Evolutionary conservation across 2,113 vertebrate species (phyloP).

Genomic region (Machaerirhynchus nigripectus): DNA sequence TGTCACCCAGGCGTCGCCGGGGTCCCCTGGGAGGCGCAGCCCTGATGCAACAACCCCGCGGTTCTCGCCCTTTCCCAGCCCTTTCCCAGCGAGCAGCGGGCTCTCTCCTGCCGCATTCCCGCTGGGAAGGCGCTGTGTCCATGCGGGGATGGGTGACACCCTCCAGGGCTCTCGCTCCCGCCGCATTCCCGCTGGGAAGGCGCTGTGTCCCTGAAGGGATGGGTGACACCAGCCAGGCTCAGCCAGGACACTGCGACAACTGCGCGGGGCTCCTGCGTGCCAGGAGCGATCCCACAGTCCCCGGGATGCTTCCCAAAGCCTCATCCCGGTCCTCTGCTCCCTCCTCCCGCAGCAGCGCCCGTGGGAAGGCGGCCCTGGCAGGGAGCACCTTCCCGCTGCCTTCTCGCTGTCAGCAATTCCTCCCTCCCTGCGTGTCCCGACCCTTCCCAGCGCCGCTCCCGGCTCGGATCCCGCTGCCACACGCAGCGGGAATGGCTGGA

Average conservation of each 20-base stretch:
- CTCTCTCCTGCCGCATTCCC: rapidly evolving
- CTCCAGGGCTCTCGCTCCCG: neutral
- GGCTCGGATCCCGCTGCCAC: neutral
- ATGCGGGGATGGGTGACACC: neutral
- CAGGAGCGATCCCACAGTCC: neutral
- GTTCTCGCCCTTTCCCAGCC: neutral
- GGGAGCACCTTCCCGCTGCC: neutral
- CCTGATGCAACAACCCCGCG: neutral
- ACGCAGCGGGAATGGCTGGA: neutral
- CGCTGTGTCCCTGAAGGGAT: neutral
- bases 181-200: rapidly evolving
- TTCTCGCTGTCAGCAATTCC: neutral
- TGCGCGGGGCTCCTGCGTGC: neutral
- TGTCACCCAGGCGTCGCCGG: neutral
- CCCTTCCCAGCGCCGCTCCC: neutral
- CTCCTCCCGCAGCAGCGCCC: neutral
- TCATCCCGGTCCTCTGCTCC: rapidly evolving
- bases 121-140: neutral
- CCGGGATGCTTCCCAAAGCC: neutral
- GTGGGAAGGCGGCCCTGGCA: neutral
- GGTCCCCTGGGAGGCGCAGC: neutral
- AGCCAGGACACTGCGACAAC: neutral
- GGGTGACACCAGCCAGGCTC: neutral
- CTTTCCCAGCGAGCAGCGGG: neutral
- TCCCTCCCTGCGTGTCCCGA: neutral